Conservation (phyloP, 2,113 vertebrate genomes). For the Pitta sordida region DNA sequence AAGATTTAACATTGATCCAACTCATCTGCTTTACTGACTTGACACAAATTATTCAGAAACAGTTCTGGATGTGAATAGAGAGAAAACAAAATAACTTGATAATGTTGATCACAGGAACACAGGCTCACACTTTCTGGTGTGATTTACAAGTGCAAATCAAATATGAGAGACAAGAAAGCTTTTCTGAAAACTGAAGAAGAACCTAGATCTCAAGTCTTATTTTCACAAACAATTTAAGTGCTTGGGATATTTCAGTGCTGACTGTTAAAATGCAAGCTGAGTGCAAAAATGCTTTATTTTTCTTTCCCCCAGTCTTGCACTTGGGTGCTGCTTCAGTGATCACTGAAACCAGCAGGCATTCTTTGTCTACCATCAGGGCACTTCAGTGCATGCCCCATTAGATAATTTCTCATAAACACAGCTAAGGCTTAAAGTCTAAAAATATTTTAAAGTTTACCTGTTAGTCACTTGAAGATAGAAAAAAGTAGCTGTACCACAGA, state of each 20-base stretch:
- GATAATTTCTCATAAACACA: background rate
- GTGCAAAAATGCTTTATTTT: background rate
- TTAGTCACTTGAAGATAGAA: background rate
- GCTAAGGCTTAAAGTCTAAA: background rate
- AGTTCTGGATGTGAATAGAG: background rate
- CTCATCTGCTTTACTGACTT: background rate
- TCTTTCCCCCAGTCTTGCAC: accelerated
- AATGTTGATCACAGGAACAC: background rate
- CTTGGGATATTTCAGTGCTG: background rate
- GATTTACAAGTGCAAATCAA: background rate
- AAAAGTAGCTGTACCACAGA: background rate
- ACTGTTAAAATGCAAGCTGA: background rate
- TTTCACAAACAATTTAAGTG: background rate
- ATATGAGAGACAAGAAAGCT: background rate
- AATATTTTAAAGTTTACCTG: background rate
- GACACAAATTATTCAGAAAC: background rate
- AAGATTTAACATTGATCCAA: background rate
- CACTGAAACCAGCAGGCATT: background rate
- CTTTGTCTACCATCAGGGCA: background rate
- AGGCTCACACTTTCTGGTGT: background rate
- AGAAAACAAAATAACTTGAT: background rate
- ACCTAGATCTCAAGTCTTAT: background rate
- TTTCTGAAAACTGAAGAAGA: background rate
- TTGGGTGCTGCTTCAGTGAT: background rate
- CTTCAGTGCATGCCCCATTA: background rate